Evolutionary conservation across 2,888 invertebrate species (phyloP).

Genomic region (Conchocele bisecta): DNA sequence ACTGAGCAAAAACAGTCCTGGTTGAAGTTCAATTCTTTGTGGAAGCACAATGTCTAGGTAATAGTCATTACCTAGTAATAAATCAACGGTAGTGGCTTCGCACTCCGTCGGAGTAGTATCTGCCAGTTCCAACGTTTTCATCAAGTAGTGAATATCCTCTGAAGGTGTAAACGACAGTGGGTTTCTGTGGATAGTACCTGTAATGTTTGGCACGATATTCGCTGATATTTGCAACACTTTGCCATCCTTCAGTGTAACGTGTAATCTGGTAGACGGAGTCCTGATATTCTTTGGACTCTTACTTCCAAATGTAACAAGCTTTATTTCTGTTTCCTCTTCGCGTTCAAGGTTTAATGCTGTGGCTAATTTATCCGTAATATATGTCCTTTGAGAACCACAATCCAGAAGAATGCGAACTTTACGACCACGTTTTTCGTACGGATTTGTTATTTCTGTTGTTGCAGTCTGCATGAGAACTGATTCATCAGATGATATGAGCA

Average conservation of each 20-base stretch:
- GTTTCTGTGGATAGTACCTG: conserved; percentile 8
- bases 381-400: conserved; percentile 26
- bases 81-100: no score
- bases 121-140: no score
- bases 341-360: background rate
- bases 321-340: conserved; percentile 5
- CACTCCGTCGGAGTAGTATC: no score
- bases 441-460: conserved; percentile 6
- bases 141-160: no score
- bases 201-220: conserved; percentile 15
- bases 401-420: conserved; percentile 15
- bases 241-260: conserved; percentile 4
- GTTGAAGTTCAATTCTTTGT: no score
- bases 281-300: conserved; percentile 17
- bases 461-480: conserved; percentile 14
- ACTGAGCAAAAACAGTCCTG: no score
- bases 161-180: background rate
- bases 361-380: conserved; percentile 22
- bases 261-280: background rate
- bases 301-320: conserved; percentile 29
- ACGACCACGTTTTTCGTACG: background rate
- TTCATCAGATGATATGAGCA: conserved; percentile 1
- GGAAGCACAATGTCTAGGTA: no score
- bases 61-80: no score
- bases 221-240: conserved; percentile 1